phyloP scores from a whole-genome alignment of 1,140 invertebrate genomes.

The Nephila pilipes region DNA sequence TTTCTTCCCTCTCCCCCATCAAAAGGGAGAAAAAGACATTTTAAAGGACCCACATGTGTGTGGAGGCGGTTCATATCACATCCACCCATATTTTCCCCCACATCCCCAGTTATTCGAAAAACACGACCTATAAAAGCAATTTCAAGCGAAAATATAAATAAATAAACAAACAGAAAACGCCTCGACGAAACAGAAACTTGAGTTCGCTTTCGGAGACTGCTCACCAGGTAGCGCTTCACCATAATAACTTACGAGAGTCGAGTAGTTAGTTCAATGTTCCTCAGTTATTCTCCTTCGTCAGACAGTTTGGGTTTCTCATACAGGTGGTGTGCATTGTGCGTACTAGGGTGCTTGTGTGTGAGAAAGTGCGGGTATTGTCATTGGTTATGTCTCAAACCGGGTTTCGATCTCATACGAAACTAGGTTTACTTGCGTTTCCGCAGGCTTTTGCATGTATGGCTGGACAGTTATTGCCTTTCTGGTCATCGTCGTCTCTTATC shows the following conservation, averaged over 20 bases:
- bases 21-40: no score
- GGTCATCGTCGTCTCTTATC: background rate
- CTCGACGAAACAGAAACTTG: background rate
- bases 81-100: background rate
- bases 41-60: no score
- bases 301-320: background rate
- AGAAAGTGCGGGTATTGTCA: background rate
- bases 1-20: background rate
- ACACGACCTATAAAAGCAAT: background rate
- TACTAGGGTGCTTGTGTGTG: background rate
- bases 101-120: background rate
- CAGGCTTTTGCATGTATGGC: slow-evolving; percentile 29
- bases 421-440: background rate
- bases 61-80: no score
- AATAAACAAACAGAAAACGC: background rate
- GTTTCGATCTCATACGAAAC: background rate
- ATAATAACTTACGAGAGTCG: background rate
- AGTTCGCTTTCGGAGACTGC: background rate
- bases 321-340: background rate
- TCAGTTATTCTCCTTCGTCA: no score
- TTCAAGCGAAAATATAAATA: background rate
- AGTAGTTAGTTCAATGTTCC: no score
- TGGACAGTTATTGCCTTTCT: slow-evolving; percentile 11
- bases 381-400: slow-evolving; percentile 24
- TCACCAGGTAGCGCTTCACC: background rate